Conservation (phyloP, 2,113 vertebrate genomes). For the Coryphaenoides rupestris region DNA sequence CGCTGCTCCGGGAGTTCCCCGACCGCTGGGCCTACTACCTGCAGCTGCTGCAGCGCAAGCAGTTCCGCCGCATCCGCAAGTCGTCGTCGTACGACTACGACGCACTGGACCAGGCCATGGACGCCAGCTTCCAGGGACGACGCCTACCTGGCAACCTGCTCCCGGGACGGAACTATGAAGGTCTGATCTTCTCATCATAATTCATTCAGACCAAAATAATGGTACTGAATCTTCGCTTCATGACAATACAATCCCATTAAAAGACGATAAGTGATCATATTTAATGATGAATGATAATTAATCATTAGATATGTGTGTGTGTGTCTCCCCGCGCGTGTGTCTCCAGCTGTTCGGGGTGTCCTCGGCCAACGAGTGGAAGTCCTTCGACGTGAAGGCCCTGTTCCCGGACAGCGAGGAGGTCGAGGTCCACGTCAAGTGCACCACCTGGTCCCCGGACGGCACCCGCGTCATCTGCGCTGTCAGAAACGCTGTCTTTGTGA, state of each 20-base stretch:
- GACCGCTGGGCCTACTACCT: constrained; percentile 93
- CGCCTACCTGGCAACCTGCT: too few species aligned
- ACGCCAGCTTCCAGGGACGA: too few species aligned
- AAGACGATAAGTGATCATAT: too few species aligned
- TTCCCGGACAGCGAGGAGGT: constrained; percentile 75
- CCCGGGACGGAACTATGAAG: too few species aligned
- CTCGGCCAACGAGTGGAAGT: constrained; percentile 83
- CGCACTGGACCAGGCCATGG: constrained; percentile 96
- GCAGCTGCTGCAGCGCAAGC: constrained; percentile 86
- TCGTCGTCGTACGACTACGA: constrained; percentile 96
- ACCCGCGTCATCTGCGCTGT: constrained; percentile 79
- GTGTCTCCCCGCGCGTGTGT: too few species aligned
- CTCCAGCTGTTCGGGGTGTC: constrained; percentile 81
- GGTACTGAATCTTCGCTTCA: too few species aligned
- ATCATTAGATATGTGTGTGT: too few species aligned
- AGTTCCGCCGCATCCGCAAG: constrained; percentile 93
- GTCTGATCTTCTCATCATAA: too few species aligned
- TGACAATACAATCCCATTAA: too few species aligned
- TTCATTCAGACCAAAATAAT: too few species aligned
- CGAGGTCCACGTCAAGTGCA: constrained; percentile 83
- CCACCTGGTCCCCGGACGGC: constrained; percentile 84
- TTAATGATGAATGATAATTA: too few species aligned
- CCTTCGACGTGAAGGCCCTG: constrained; percentile 73
- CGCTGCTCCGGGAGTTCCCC: constrained; percentile 89
- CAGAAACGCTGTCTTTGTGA: constrained; percentile 85